Evolutionary conservation across 1,140 invertebrate genomes (phyloP).

Genomic region (Tetragnatha versicolor): DNA sequence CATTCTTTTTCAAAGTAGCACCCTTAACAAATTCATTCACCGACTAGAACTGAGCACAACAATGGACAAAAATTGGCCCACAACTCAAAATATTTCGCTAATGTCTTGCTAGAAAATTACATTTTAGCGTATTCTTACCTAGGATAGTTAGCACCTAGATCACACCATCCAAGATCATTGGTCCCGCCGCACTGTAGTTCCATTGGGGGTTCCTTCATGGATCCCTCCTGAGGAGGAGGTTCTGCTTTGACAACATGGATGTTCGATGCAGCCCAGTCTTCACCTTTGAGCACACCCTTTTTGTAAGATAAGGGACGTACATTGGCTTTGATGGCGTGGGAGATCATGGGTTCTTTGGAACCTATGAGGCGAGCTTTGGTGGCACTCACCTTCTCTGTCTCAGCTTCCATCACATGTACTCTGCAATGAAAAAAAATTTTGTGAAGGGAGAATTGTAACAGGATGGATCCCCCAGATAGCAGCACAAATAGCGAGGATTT

Average conservation of each 20-base stretch:
- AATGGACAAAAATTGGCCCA: too few species aligned
- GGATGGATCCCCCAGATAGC: too few species aligned
- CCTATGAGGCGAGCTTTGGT: constrained; percentile 18
- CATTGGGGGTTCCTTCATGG: background rate
- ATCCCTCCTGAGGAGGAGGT: constrained; percentile 1
- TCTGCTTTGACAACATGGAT: constrained; percentile 31
- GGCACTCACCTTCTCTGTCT: constrained; percentile 11
- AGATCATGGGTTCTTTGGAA: background rate
- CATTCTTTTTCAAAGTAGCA: too few species aligned
- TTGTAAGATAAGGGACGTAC: constrained; percentile 11
- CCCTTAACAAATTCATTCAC: too few species aligned
- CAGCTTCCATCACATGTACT: constrained; percentile 21
- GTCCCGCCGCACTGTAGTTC: constrained; percentile 56
- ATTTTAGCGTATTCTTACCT: too few species aligned
- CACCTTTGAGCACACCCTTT: constrained; percentile 17
- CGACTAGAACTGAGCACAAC: too few species aligned
- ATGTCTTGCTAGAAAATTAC: too few species aligned
- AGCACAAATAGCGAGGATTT: too few species aligned
- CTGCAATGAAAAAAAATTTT: background rate
- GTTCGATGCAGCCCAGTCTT: constrained; percentile 40
- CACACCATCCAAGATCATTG: constrained; percentile 59
- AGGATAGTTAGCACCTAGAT: constrained; percentile 57
- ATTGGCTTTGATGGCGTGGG: constrained; percentile 19
- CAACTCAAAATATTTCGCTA: too few species aligned
- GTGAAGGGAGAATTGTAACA: too few species aligned